Evolutionary conservation across 2,797 vertebrate species (phyloP), one percentile per base, ranked within the genome.

Genomic region (Philypnodon macrostomus): DNA sequence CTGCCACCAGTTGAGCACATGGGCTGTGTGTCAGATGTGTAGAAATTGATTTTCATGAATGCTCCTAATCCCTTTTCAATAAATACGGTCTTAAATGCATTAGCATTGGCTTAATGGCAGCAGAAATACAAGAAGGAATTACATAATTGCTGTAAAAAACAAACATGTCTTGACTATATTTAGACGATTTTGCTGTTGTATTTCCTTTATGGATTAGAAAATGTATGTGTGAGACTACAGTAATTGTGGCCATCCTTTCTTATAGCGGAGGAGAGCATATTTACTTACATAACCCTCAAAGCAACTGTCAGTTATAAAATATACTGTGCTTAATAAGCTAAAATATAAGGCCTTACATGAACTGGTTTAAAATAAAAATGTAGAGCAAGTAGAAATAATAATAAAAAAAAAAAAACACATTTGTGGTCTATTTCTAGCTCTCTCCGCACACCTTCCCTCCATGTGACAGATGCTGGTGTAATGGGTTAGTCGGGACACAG

Each of bases 221-320:
- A 41, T n/a, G 9, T 27, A 27, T 18, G 15, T 17, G 5, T n/a
- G 15, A 16, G 5, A 17, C 10, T 16, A 10, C 9, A 16, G 24
- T 21, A 38, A 33, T 5, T 7, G 3, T 2, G 19, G 24, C 16
- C 31, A 45, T 42, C 13, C 48, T 32, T 44, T 17, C 55, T 64
- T 30, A 41, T 14, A 47, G 40, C 47, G 35, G 30, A 35, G 37
- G 55, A 47, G 33, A 44, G 46, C 53, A 63, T 58, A 57, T 47
- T 58, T 63, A 33, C 16, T 58, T 62, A 50, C 32, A 40, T 54
- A 65, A 79, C 16, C 35, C 24, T 35, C 12, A 15, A 53, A 44
- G 27, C 67, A 72, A 73, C 60, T 35, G 59, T 75, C 81, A 84
- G 81, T 81, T 70, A 81, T 84, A 69, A 78, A 79, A 78, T 53